phyloP scores from a whole-genome alignment of 1,140 invertebrate species.

The Drosophila virilis region DNA sequence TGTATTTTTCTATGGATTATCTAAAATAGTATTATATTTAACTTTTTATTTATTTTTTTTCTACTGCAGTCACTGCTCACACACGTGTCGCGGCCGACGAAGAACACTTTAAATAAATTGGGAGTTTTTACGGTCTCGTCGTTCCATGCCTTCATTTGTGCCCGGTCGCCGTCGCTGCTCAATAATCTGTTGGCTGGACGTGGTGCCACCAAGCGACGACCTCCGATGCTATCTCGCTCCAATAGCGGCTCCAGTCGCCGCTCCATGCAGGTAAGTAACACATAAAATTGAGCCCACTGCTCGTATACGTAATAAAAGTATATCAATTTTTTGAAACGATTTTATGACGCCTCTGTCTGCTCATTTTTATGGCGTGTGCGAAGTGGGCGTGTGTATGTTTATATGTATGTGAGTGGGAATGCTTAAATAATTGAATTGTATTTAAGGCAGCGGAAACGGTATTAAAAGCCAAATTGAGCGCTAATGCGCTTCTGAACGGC shows the following conservation, averaged over 20 bases:
- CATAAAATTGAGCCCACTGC: constrained; percentile 32
- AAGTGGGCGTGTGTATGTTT: constrained; percentile 14
- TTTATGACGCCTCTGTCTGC: constrained; percentile 48
- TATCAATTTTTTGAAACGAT: constrained; percentile 75
- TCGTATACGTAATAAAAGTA: constrained; percentile 77
- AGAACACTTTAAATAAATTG: constrained; percentile 96
- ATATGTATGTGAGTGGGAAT: constrained; percentile 26
- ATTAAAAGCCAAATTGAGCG: constrained; percentile 81
- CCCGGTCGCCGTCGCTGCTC: constrained; percentile 95
- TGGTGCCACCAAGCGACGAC: constrained; percentile 93
- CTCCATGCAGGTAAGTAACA: constrained; percentile 89
- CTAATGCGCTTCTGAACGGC: constrained; percentile 60
- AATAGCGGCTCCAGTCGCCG: constrained; percentile 93
- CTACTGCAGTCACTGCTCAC: constrained; percentile 94
- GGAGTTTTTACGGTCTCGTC: constrained; percentile 99
- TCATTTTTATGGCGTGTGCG: constrained; percentile 51
- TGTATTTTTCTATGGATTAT: background rate
- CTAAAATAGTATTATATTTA: background rate
- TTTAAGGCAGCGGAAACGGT: constrained; percentile 77
- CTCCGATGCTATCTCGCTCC: constrained; percentile 94
- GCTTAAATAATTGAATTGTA: constrained; percentile 74
- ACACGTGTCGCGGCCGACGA: constrained; percentile 97
- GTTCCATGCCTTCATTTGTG: constrained; percentile 98
- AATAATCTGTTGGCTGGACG: constrained; percentile 96
- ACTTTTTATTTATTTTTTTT: constrained; percentile 4